Evolutionary conservation across 2,113 vertebrate species (phyloP), one percentile per base, ranked within the genome.

Genomic region (Willisornis vidua): DNA sequence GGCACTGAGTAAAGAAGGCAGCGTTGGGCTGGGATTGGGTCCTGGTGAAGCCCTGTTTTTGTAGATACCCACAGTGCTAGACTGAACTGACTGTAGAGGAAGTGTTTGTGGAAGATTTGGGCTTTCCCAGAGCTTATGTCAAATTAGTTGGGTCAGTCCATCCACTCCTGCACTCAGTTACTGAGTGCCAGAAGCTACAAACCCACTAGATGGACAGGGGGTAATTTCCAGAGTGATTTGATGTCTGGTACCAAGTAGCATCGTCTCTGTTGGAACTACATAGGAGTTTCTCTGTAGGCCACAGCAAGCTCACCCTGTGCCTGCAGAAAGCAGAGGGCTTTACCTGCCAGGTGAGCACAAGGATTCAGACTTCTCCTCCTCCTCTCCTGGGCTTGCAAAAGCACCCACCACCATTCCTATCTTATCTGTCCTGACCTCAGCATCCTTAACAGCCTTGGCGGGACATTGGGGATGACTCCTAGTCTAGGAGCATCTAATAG

Each of bases 211-310:
- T 25, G 41, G 48, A 41, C 48, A 58, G 58, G 5, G 5, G 31
- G 18, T 67, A 3, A 7, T 61, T 72, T 70, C 55, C 25, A 46
- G 55, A 43, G 26, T 14, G 26, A 33, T 8, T 15, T 45, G 7
- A 6, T 76, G 43, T 46, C 61, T 74, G 5, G 2, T 66, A 20
- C 8, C 43, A 62, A 18, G 0, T 0, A 74, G 31, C 62, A 71
- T 39, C 73, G 39, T 66, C 45, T 78, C 49, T 46, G 0, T 39
- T 23, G 29, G 31, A 46, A 6, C 62, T 22, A 5, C 2, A 17
- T 54, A 57, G 28, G 35, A 55, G 52, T n/a, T 88, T 78, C 46
- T 76, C 25, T 67, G 28, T 5, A 24, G n/a, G 58, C 41, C 12
- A 7, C 52, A 68, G 52, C 28, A 52, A 48, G 41, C 24, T 85